These are phyloP conservation scores for Cryptus viduatorius DNA, from an alignment of 2,888 invertebrate species.

Conservation along the genomic window DNA sequence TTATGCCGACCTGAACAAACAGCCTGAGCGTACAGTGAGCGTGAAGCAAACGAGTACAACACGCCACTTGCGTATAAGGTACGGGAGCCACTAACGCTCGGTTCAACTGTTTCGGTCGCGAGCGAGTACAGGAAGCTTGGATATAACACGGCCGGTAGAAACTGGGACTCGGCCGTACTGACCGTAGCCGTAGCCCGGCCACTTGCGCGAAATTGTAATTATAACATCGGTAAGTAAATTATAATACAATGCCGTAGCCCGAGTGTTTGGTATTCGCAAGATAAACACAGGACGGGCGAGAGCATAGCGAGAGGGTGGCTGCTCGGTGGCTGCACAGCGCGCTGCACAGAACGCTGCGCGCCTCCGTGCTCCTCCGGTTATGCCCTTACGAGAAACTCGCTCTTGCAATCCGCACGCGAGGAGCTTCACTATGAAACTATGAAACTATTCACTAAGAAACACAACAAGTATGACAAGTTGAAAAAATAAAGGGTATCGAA, in stretches of 20 bases:
- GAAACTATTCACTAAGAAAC: too few relatives aligned
- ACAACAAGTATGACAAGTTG: background rate
- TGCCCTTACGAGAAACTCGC: constrained; percentile 52
- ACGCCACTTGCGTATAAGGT: constrained; percentile 58
- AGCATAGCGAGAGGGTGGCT: constrained; percentile 66
- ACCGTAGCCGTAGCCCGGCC: constrained; percentile 57
- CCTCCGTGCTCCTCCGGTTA: constrained; percentile 46
- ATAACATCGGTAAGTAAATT: constrained; percentile 85
- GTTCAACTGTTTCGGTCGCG: constrained; percentile 54
- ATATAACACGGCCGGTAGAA: constrained; percentile 31
- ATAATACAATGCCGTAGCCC: constrained; percentile 83
- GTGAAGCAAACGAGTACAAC: constrained; percentile 68
- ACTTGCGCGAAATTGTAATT: constrained; percentile 84
- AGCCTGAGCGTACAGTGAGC: constrained; percentile 70
- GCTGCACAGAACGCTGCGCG: constrained; percentile 16
- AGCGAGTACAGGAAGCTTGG: constrained; percentile 43
- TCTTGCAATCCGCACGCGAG: constrained; percentile 1
- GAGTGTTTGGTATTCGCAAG: constrained; percentile 84
- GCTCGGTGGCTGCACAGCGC: constrained; percentile 53
- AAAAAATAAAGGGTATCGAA: too few relatives aligned
- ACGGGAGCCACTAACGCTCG: constrained; percentile 35
- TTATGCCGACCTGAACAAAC: constrained; percentile 84
- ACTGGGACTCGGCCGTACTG: constrained; percentile 57
- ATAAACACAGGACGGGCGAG: constrained; percentile 80
- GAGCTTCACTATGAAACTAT: constrained; percentile 29